Base-by-base conservation (phyloP, 2,113 vertebrate species). In the Capreolus pygargus region DNA sequence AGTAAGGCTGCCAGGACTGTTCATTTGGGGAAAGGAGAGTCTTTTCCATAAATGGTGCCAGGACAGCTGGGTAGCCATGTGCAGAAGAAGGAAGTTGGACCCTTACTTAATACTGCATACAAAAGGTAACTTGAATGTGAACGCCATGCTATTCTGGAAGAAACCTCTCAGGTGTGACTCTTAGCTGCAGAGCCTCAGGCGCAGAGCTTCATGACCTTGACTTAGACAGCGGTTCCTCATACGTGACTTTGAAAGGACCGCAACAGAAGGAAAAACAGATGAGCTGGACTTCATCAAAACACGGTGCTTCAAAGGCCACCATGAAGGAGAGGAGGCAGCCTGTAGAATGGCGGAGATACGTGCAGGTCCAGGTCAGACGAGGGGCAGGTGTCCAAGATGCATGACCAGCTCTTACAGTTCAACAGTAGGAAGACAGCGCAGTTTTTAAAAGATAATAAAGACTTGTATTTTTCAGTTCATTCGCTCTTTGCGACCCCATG, bases 271-370 rank as follows among this genome's bases (percentile, higher is more conserved):
- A 54, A 64, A 50, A 64, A 39, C 14, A 30, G 25, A 12, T 13
- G 33, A 61, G 23, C 33, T 15, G 47, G 25, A 23, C 36, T 47
- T 43, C 27, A 21, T 79, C 45, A 61, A 64, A 64, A 43, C 25
- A 6, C 2, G 13, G 28, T 6, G 5, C 85, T 47, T 47, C 50
- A 36, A 3, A 39, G 57, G 23, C 5, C 33, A 25, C 61, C 5
- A 0, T 21, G 7, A 52, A 78, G 61, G 25, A 14, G 30, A 14
- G 23, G 54, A 60, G 50, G n/a, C 60, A 15, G 6, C 6, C 39
- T 15, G 3, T 1, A 6, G 36, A 15, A 23, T 16, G 16, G 47
- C 21, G 54, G 60, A 28, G n/a, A 1, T 14, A 1, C 1, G 23
- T 45, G 45, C 19, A 45, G 14, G 25, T 33, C 57, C 10, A 7